Percentiles rank a stretch among this genome's conserved stretches.
These are phyloP conservation scores for Halyomorpha halys DNA, from an alignment of 1,140 invertebrate genomes.

Conservation along the genomic window DNA sequence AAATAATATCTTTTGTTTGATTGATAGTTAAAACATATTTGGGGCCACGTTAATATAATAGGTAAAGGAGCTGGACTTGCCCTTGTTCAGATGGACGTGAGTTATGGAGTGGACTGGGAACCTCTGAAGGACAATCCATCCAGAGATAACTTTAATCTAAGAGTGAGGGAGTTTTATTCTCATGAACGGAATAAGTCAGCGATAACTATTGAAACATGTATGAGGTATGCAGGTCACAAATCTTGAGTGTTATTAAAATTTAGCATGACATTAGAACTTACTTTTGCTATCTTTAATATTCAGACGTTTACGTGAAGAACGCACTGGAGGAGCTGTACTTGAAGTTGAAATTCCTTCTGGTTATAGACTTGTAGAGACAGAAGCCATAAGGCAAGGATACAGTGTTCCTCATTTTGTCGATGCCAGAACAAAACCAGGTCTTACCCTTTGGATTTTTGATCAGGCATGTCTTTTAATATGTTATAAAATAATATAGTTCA, in stretches of 20 bases:
- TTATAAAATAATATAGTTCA: not conserved
- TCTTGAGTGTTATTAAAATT: not conserved
- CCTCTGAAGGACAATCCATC: slow-evolving; percentile 40
- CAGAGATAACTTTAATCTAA: slow-evolving; percentile 40
- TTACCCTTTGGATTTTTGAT: slow-evolving; percentile 40
- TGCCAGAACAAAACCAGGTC: slow-evolving; percentile 33
- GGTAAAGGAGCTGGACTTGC: slow-evolving; percentile 48
- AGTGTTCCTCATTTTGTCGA: slow-evolving; percentile 36
- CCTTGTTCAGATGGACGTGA: slow-evolving; percentile 44
- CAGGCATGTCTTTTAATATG: slow-evolving; percentile 33
- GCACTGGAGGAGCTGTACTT: slow-evolving; percentile 43
- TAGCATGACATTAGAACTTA: not conserved
- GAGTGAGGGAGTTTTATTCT: slow-evolving; percentile 37
- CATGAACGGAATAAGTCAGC: slow-evolving; percentile 46
- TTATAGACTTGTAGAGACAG: slow-evolving; percentile 45
- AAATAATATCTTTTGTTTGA: no score
- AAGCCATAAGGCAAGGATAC: slow-evolving; percentile 37
- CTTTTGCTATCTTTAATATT: not conserved
- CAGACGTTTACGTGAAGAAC: slow-evolving; percentile 35
- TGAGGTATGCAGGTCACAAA: slow-evolving; percentile 33
- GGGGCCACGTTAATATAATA: slow-evolving; percentile 44
- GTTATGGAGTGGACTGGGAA: slow-evolving; percentile 46
- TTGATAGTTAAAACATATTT: slow-evolving; percentile 36
- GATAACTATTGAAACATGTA: slow-evolving; percentile 41
- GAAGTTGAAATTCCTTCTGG: slow-evolving; percentile 49